Conservation (phyloP, 1,140 invertebrate species). For the Ceratina calcarata region DNA sequence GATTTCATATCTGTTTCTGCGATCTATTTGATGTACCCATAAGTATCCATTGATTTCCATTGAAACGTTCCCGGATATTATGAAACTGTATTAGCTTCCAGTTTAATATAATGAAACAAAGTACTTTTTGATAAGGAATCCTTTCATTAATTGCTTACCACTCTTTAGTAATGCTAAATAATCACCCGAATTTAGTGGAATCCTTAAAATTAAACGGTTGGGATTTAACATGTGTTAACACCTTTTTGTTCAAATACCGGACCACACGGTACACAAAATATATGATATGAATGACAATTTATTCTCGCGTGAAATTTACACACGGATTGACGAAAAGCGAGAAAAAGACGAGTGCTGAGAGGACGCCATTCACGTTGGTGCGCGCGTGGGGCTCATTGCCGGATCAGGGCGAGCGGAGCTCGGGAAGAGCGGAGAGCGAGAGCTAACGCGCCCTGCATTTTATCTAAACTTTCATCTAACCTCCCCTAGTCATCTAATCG, state of each 20-base stretch:
- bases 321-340: too few relatives aligned
- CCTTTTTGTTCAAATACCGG: too few relatives aligned
- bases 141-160: too few relatives aligned
- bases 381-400: not conserved
- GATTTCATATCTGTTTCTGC: not conserved
- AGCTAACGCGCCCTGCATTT: slow-evolving; percentile 69
- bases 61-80: not conserved
- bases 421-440: slow-evolving; percentile 1
- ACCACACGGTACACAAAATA: too few relatives aligned
- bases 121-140: too few relatives aligned
- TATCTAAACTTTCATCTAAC: slow-evolving; percentile 78
- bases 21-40: not conserved
- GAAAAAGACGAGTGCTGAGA: not conserved
- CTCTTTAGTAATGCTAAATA: not conserved
- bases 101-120: too few relatives aligned
- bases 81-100: not conserved
- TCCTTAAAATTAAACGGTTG: too few relatives aligned
- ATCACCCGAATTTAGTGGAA: not conserved
- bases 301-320: too few relatives aligned
- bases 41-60: not conserved
- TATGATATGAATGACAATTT: too few relatives aligned
- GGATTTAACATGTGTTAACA: too few relatives aligned
- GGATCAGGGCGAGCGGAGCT: not conserved
- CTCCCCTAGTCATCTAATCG: slow-evolving; percentile 76
- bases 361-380: slow-evolving; percentile 16